Evolutionary conservation across 2,113 vertebrate genomes (phyloP), one percentile per base, ranked within the genome.

Genomic region (Meriones unguiculatus): DNA sequence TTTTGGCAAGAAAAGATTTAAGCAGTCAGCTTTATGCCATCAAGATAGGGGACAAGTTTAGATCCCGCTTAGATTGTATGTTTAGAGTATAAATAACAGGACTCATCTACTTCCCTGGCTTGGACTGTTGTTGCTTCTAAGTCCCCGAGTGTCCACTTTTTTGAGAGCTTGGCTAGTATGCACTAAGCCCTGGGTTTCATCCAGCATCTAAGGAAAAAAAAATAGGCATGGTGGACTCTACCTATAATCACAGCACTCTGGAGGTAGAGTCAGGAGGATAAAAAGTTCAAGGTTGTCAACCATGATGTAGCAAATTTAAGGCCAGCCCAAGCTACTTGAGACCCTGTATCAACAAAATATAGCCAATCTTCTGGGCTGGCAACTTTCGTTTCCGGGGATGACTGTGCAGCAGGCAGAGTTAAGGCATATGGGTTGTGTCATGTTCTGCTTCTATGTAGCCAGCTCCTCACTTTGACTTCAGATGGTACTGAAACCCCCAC

Each of bases 391-490:
- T 8, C 9, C 9, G 14, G 12, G 0, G 46, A 10, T 12, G 1
- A 1, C 14, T 73, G 69, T 88, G 14, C 8, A 57, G 24, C 20
- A 38, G 70, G 62, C 1, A 38, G 69, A 65, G 20, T 76, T 22
- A 41, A 69, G 54, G 64, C 22, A 28, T 14, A 1, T 3, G 9
- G 46, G n/a, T 10, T 35, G 0, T 50, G 8, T 25, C 0, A 0
- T 59, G 35, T 30, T n/a, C 11, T 9, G 24, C 4, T n/a, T 50
- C 30, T 35, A 20, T 0, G 4, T 13, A 46, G 65, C 32, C 38
- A 46, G 0, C 22, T 5, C 8, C 8, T 52, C 11, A 4, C 15
- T 64, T 59, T 22, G 86, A 24, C 62, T 7, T 28, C 50, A 92
- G 35, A 28, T 18, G 2, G 38, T 22, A n/a, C 38, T 70, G 59